These are phyloP conservation scores for Epinephelus cyanopodus DNA, from an alignment of 2,113 vertebrate species.

Conservation along the genomic window DNA sequence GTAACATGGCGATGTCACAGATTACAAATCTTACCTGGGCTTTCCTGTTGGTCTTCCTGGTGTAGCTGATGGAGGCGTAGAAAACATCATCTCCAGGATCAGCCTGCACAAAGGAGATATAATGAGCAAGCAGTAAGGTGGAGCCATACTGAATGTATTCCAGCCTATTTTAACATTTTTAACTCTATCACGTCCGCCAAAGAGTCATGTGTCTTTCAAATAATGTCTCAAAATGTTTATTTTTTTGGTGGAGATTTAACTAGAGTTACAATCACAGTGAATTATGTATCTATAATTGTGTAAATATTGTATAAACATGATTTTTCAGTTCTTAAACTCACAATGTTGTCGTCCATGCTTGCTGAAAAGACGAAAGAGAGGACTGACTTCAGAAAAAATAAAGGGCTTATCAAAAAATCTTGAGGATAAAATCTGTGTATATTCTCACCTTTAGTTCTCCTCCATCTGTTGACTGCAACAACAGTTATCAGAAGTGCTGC, in stretches of 20 bases:
- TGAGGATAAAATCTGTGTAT: not conserved
- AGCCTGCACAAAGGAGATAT: not conserved
- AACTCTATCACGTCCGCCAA: too few relatives aligned
- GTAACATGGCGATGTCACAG: too few relatives aligned
- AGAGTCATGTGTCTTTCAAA: too few relatives aligned
- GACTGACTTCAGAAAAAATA: not conserved
- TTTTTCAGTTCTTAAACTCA: not conserved
- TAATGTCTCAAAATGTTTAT: too few relatives aligned
- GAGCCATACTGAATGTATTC: not conserved
- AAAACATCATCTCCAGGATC: slow-evolving; percentile 3
- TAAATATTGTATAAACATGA: too few relatives aligned
- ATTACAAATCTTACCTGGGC: not conserved
- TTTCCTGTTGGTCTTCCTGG: not conserved
- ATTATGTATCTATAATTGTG: too few relatives aligned
- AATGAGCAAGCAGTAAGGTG: not conserved
- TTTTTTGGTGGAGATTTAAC: too few relatives aligned
- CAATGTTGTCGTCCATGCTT: not conserved
- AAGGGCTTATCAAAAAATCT: not conserved
- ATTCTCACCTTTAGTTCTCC: not conserved
- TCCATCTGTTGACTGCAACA: not conserved
- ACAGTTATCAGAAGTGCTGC: not conserved
- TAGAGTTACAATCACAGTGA: too few relatives aligned
- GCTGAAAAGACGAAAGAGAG: not conserved
- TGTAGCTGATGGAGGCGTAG: slow-evolving; percentile 36
- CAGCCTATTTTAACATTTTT: too few relatives aligned